Base-by-base conservation (phyloP, 2,888 invertebrate genomes). In the Cephus spinipes region DNA sequence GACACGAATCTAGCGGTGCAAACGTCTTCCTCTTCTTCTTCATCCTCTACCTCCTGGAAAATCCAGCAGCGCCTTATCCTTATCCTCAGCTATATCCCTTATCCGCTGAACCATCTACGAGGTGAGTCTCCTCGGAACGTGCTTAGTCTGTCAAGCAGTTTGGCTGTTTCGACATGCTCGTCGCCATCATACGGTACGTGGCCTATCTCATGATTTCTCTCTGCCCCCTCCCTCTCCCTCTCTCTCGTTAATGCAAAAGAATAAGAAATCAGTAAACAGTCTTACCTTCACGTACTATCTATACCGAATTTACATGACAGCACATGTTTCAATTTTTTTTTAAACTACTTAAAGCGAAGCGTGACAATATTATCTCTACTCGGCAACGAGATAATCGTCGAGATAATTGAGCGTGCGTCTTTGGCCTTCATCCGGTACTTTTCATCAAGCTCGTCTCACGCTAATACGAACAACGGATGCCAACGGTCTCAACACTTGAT, bases 361-460 rank as follows among this genome's bases (percentile, higher is more conserved):
- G 55, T 73, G 55, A 79, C 79, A 79, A 79, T 81, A 81, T 81
- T 78, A 81, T 77, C 79, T 81, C 78, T 79, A 74, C 81, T 81
- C 76, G 77, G 73, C 75, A 77, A 80, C 74, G 81, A 81, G 79
- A 80, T 76, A 80, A 80, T 75, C 77, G 74, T 78, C 79, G 79
- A 78, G 78, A 77, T 81, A 81, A 82, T 82, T 81, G 81, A 76
- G 31, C 74, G 31, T 40, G 40, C 40, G 40, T 6, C 40, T 40
- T 6, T 23, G 40, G 40, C 6, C 40, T 40, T 40, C 40, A 40
- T 15, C 40, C 40, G 40, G 40, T 40, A 40, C 6, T 15, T 40
- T 40, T 40, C 15, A 23, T 6, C 15, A 15, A 23, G 40, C 15
- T 40, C 15, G 40, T 40, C 40, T 40, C 40, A 40, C 40, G 40